These are phyloP conservation scores for Cordilura impudica DNA, from an alignment of 2,888 invertebrate species.

Conservation along the genomic window DNA sequence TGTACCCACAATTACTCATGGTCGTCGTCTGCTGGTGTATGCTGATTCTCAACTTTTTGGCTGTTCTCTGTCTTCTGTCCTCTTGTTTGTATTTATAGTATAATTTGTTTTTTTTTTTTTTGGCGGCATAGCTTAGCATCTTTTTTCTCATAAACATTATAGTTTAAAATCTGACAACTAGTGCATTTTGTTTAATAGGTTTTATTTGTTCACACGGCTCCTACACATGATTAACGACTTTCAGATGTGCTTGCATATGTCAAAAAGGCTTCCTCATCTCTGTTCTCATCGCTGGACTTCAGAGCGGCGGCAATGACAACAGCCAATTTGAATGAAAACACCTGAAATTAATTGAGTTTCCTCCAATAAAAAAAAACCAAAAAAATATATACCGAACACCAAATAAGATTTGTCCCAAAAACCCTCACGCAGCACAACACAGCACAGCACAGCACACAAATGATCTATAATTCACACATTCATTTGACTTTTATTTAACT, in stretches of 20 bases:
- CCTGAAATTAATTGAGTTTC: slow-evolving; percentile 20
- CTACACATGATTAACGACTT: slow-evolving; percentile 58
- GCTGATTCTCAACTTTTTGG: not conserved
- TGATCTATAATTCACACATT: not conserved
- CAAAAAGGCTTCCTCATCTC: slow-evolving; percentile 25
- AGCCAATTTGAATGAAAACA: slow-evolving; percentile 3
- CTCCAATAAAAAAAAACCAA: not conserved
- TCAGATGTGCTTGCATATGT: slow-evolving; percentile 33
- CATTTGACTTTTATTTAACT: not conserved
- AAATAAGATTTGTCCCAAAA: slow-evolving; percentile 11
- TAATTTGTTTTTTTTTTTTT: not conserved
- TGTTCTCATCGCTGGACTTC: not conserved
- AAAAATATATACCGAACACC: slow-evolving; percentile 11
- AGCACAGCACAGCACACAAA: not conserved
- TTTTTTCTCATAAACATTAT: slow-evolving; percentile 44
- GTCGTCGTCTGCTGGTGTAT: slow-evolving; percentile 10
- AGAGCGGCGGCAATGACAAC: not conserved
- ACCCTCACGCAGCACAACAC: slow-evolving; percentile 51
- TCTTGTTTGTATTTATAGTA: slow-evolving; percentile 1
- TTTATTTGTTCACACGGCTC: slow-evolving; percentile 58
- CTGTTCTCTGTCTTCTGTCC: not conserved
- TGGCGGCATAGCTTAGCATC: slow-evolving; percentile 43
- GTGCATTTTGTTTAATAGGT: slow-evolving; percentile 42
- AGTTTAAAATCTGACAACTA: slow-evolving; percentile 49
- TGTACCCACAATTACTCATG: slow-evolving; percentile 53